These are phyloP conservation scores for Podabrus alpinus DNA, from an alignment of 2,888 invertebrate genomes.

Conservation along the genomic window DNA sequence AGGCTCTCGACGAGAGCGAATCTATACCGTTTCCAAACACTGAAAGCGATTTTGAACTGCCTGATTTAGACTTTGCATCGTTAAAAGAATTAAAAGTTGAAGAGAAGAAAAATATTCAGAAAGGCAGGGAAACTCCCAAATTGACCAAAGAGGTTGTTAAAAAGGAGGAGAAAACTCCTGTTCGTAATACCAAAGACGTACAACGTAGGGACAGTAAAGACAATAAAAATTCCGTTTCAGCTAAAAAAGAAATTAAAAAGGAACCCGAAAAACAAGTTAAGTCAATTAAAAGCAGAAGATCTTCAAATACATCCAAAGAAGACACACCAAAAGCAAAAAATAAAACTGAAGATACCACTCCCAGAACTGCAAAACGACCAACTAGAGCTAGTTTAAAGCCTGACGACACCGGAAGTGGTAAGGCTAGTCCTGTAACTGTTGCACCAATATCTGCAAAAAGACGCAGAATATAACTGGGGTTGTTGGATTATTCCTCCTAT, in stretches of 20 bases:
- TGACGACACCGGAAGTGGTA: conserved; percentile 53
- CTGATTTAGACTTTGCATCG: conserved; percentile 58
- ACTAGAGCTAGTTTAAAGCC: conserved; percentile 56
- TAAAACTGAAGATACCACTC: conserved; percentile 45
- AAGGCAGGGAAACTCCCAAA: conserved; percentile 48
- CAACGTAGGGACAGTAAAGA: conserved; percentile 48
- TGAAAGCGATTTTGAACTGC: conserved; percentile 61
- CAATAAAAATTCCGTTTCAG: conserved; percentile 42
- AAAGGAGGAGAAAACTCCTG: conserved; percentile 47
- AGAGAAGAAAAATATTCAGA: conserved; percentile 39
- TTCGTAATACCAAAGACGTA: conserved; percentile 41
- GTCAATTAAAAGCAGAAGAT: conserved; percentile 39
- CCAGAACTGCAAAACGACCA: conserved; percentile 50
- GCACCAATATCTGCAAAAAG: conserved; percentile 45
- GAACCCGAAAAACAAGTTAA: conserved; percentile 47
- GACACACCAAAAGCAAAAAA: conserved; percentile 40
- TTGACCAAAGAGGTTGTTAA: conserved; percentile 41
- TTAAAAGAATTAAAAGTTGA: conserved; percentile 48
- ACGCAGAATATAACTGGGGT: conserved; percentile 33
- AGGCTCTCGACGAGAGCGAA: conserved; percentile 64
- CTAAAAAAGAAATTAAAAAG: conserved; percentile 51
- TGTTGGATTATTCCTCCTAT: neutral
- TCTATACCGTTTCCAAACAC: conserved; percentile 64
- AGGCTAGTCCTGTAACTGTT: conserved; percentile 53
- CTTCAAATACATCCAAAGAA: conserved; percentile 33